Evolutionary conservation across 2,113 vertebrate genomes (phyloP), one percentile per base, ranked within the genome.

Genomic region (Catharus bicknelli): DNA sequence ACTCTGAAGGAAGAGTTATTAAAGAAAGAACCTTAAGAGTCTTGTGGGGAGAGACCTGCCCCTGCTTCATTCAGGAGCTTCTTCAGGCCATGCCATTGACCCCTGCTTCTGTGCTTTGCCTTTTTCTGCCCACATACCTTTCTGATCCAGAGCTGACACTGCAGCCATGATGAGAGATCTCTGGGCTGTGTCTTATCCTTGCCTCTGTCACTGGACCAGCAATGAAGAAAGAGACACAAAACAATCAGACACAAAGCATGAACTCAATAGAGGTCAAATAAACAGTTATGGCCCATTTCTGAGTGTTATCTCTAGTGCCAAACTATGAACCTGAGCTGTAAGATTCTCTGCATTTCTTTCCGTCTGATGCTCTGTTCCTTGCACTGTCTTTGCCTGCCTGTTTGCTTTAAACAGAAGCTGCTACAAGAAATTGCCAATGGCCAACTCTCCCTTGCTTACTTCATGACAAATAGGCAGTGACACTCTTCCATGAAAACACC

Each of bases 141-240:
- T 40, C 17, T 64, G 51, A 61, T 40, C 13, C 62, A 66, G 51
- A 70, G 36, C 51, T 47, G 45, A 15, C 12, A 14, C 54, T 64
- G 18, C 9, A 62, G 36, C 9, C 1, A 0, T 11, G 34, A 11
- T 2, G 23, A 8, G 22, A 2, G 1, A n/a, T 13, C 16, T 16
- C 38, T 8, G 21, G 19, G 25, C 50, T 73, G 7, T 40, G 18
- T 59, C 22, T 48, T 70, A 64, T 26, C 25, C 29, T 27, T 1
- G 0, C 25, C 21, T 27, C 25, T 13, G 5, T 4, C 59, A n/a
- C 13, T 3, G 4, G 54, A 21, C 16, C 26, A 27, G 26, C 16
- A 55, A 8, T 1, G 7, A 42, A 38, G 61, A 45, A 45, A 11
- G 13, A 27, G 51, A 15, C 2, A 10, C 47, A 47, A 55, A 25